Evolutionary conservation across 1,140 invertebrate species (phyloP), one percentile per base, ranked within the genome.

Genomic region (Drosophila watanabei): DNA sequence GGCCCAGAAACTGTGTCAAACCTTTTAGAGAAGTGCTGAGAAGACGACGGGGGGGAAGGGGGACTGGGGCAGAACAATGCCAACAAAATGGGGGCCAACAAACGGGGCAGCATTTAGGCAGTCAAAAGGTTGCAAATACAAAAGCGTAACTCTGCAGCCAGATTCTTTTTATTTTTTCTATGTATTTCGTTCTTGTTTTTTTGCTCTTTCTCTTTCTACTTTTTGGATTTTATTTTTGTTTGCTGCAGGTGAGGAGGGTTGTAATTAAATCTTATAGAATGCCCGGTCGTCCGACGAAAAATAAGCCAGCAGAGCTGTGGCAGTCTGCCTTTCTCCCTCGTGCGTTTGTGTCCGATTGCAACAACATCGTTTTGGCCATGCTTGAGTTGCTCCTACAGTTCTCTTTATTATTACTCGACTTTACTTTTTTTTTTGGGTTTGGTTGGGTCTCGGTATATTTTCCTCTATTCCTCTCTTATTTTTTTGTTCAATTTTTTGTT

Each of bases 241-340:
- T 49, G 32, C 41, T 16, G 20, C 32, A 72, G 62, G 54, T 49
- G 18, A 59, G 70, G 66, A 61, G 43, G 63, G 75, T 59, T 61
- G 86, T 89, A 89, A 89, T 89, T 89, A 89, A 89, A 90, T 89
- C 82, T 77, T 80, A 69, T 82, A 89, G 73, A 88, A 89, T 76
- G 75, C 62, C 70, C 58, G 28, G 66, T 16, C 37, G 35, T 54
- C 37, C 51, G 46, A 43, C 43, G 46, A 71, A 73, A 71, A 72
- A 62, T 75, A 77, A 72, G 64, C 46, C 60, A 69, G 59, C 46
- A 66, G 63, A 85, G 71, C 72, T 73, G 66, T 64, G 68, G 62
- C 59, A 57, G 57, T 49, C 20, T 41, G 68, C 64, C 64, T 86
- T 60, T 72, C 70, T 72, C 30, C 45, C 43, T 49, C 18, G 51